Evolutionary conservation across 1,140 invertebrate genomes (phyloP).

Genomic region (Ectropis grisescens): DNA sequence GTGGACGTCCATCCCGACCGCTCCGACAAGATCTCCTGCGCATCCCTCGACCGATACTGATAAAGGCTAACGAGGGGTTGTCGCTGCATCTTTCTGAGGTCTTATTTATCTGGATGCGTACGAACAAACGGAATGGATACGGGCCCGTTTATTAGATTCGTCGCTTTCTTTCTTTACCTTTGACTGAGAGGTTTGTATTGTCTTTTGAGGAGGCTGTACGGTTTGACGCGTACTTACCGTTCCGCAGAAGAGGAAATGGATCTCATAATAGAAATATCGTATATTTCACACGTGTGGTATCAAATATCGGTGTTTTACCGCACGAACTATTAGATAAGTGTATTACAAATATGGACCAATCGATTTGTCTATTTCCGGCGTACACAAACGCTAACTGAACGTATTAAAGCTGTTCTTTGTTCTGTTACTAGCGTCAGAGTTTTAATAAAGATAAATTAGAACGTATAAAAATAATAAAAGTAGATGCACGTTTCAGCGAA

Average conservation of each 20-base stretch:
- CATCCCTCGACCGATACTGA: constrained; percentile 31
- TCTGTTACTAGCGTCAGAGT: no score
- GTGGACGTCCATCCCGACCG: constrained; percentile 52
- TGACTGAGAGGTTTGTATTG: constrained; percentile 49
- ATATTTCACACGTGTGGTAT: constrained; percentile 6
- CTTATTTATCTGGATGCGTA: constrained; percentile 31
- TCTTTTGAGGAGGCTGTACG: constrained; percentile 39
- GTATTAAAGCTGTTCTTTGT: no score
- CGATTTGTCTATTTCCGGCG: no score
- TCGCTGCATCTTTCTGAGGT: constrained; percentile 22
- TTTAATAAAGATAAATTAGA: no score
- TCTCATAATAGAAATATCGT: constrained; percentile 28
- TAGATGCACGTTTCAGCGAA: no score
- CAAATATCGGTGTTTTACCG: no score
- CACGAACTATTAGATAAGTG: no score
- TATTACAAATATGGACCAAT: no score
- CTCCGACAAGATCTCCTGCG: constrained; percentile 25
- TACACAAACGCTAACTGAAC: no score
- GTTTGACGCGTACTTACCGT: constrained; percentile 37
- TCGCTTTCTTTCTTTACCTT: constrained; percentile 62
- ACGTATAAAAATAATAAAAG: no score
- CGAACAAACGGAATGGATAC: constrained; percentile 55
- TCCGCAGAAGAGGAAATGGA: constrained; percentile 16
- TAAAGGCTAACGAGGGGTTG: constrained; percentile 21
- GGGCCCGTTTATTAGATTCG: constrained; percentile 60